Base-by-base conservation (phyloP, 2,888 invertebrate species). In the Caenorhabditis becei region DNA sequence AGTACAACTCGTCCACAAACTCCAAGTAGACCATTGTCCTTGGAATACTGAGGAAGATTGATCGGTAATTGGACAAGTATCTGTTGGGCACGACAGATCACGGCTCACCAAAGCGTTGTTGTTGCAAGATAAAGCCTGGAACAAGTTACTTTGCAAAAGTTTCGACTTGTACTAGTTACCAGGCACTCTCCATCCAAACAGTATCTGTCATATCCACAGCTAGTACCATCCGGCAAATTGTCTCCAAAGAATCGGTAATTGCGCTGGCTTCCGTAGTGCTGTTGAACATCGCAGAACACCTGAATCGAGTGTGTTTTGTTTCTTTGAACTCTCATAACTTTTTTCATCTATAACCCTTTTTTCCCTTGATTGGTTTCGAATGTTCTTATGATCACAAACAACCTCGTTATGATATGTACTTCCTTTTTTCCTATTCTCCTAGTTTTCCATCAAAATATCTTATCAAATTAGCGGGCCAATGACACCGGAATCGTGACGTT, bases 201-300 rank as follows among this genome's bases (percentile, higher is more conserved):
- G 78, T 89, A 91, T 62, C 87, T 70, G 47, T 90, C 88, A 67
- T 82, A 87, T 44, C 91, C 91, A 77, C 91, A 91, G 11, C 89
- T 86, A 1, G 91, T 88, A n/a, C 91, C 91, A 82, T 91, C 90
- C 23, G 91, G 91, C 51, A 91, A 79, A 62, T 88, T 89, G 75
- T 91, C 91, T 32, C 91, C 91, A 75, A 88, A 91, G 86, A 89
- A 91, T 62, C 91, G 89, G 65, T 91, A 91, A 78, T 88, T 90
- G 8, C 88, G 77, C 61, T 88, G 88, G 51, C 82, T 82, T 41
- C 88, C 89, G 51, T 77, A 78, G 14, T 82, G 82, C 74, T 84
- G 89, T 74, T 78, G 80, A 18, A 91, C 89, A 74, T 91, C 91
- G 79, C 91, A 91, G 83, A 91, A 91, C 28, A 90, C 87, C 90